Percentiles rank a stretch among this genome's conserved stretches.
These are phyloP conservation scores for Chromobotia macracanthus DNA, from an alignment of 2,797 vertebrate genomes.

Conservation along the genomic window DNA sequence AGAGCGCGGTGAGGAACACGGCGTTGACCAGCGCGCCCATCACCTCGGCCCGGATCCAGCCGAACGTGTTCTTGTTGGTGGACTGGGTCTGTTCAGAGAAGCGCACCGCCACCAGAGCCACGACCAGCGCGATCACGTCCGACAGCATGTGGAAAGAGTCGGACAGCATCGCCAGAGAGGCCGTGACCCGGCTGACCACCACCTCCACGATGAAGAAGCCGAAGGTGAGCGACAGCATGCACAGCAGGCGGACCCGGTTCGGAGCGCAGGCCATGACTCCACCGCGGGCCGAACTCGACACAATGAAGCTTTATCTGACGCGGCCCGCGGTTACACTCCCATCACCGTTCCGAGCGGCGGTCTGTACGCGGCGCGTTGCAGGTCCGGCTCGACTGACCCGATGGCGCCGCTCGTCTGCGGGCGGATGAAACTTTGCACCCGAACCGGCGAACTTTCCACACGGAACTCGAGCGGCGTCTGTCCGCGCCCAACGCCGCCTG, in stretches of 20 bases:
- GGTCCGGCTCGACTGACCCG: slow-evolving; percentile 31
- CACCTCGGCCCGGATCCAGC: slow-evolving; percentile 97
- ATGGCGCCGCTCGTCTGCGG: slow-evolving; percentile 78
- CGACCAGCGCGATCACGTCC: slow-evolving; percentile 93
- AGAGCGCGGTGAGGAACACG: slow-evolving; percentile 95
- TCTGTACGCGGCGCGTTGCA: background rate
- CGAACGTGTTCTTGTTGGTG: slow-evolving; percentile 96
- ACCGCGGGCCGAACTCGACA: slow-evolving; percentile 10
- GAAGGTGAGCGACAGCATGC: slow-evolving; percentile 93
- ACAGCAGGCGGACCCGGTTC: slow-evolving; percentile 87
- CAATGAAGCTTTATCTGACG: slow-evolving; percentile 13
- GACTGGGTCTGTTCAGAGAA: slow-evolving; percentile 91
- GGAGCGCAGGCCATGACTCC: slow-evolving; percentile 82
- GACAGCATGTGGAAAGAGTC: no score
- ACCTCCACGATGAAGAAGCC: slow-evolving; percentile 94
- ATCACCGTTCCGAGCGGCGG: background rate
- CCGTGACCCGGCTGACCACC: slow-evolving; percentile 90
- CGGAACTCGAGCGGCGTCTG: slow-evolving; percentile 75
- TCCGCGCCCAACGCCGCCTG: slow-evolving; percentile 58
- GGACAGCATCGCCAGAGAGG: slow-evolving; percentile 96
- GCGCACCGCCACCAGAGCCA: slow-evolving; percentile 92
- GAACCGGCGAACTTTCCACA: slow-evolving; percentile 96
- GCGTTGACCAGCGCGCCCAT: slow-evolving; percentile 98
- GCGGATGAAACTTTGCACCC: slow-evolving; percentile 98
- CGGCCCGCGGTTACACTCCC: background rate